Conservation (phyloP, 1,140 invertebrate species). For the Pseudachorutes palmiensis region DNA sequence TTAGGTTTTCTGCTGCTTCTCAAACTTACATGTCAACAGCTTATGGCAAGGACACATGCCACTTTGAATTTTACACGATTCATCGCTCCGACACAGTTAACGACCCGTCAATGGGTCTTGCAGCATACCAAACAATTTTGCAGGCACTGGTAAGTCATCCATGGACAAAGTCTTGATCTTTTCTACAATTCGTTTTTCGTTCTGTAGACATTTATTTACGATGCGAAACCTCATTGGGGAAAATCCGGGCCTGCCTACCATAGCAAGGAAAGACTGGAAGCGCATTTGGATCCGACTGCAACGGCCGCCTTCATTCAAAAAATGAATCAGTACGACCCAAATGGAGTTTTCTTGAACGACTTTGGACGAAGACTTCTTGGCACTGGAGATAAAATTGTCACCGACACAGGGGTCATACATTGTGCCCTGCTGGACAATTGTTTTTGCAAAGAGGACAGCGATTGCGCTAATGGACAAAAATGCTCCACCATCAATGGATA, state of each 20-base stretch:
- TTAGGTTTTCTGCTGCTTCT: conserved; percentile 16
- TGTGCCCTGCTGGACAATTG: conserved; percentile 25
- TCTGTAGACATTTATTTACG: background rate
- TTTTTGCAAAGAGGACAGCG: background rate
- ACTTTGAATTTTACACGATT: conserved; percentile 1
- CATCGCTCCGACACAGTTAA: conserved; percentile 11
- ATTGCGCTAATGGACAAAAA: conserved; percentile 4
- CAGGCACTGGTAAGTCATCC: conserved; percentile 15
- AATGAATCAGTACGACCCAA: conserved; percentile 18
- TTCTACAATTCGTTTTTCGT: background rate
- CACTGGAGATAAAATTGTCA: background rate
- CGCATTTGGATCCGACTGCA: background rate
- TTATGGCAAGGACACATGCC: conserved; percentile 12
- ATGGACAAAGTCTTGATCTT: background rate
- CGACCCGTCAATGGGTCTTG: conserved; percentile 3
- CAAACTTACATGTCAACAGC: conserved; percentile 7
- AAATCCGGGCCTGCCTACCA: conserved; percentile 16
- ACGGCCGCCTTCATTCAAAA: background rate
- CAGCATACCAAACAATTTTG: conserved; percentile 24
- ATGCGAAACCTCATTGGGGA: conserved; percentile 21
- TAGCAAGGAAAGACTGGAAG: background rate
- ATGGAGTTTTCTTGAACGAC: conserved; percentile 22
- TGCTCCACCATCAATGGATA: background rate
- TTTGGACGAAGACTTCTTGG: conserved; percentile 19
- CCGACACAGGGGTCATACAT: conserved; percentile 14